phyloP scores from a whole-genome alignment of 1,140 invertebrate species.

The Bombus vancouverensis region DNA sequence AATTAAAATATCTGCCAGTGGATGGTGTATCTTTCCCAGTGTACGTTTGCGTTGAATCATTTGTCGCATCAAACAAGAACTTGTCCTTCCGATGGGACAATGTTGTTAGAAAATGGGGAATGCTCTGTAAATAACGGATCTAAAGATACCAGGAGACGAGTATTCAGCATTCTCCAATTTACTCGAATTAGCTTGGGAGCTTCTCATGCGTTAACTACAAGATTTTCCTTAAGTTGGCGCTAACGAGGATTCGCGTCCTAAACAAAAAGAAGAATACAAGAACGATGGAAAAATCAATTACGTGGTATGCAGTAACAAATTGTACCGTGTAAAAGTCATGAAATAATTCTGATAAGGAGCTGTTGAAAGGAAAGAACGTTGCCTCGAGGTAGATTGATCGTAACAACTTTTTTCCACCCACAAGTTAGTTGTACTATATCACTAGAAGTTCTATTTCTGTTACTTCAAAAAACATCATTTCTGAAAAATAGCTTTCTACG shows the following conservation, averaged over 20 bases:
- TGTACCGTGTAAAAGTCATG: background rate
- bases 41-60: background rate
- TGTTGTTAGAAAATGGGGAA: background rate
- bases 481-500: too few species aligned
- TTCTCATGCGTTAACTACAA: conserved; percentile 6
- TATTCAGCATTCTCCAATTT: conserved; percentile 3
- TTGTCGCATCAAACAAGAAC: background rate
- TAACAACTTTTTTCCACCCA: background rate
- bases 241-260: background rate
- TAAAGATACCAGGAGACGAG: background rate
- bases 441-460: background rate
- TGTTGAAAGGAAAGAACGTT: background rate
- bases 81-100: too few species aligned
- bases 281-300: conserved; percentile 12
- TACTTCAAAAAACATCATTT: background rate
- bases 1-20: background rate
- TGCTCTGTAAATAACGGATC: conserved; percentile 34
- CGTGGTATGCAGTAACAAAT: background rate
- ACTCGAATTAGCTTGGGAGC: background rate
- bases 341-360: conserved; percentile 9
- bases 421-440: background rate
- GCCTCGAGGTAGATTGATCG: background rate
- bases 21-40: too few species aligned
- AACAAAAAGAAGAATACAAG: background rate
- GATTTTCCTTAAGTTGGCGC: conserved; percentile 14